Evolutionary conservation across 2,888 invertebrate genomes (phyloP), one percentile per base, ranked within the genome.

Genomic region (Liodrosophila aerea): DNA sequence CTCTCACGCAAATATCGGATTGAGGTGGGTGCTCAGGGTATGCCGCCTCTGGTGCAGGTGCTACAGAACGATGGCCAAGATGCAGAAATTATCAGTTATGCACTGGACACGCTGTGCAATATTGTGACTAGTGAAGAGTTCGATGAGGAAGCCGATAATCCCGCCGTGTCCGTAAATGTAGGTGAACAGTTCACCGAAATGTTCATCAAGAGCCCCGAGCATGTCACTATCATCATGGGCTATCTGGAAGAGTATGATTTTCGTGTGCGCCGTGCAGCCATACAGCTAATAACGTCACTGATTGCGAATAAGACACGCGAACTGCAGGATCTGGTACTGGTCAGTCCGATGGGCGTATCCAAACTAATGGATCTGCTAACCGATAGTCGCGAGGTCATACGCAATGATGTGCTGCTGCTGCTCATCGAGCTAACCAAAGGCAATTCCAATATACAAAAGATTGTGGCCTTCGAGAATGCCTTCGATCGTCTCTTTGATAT

Each of bases 381-480:
- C 3, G 99, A 99, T 81, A 96, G 95, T 52, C 92, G 99, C 74
- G 99, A 99, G 92, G 96, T 99, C 0, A 95, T 99, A 58, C 91
- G 99, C 64, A 99, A 99, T 88, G 98, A 98, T 91, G 97, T 97
- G 0, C 91, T 99, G 7, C 90, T 99, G 4, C 91, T 99, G 43
- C 92, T 99, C 0, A 96, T 96, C 67, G 96, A 97, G 85, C 90
- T 99, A 76, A 98, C 98, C 0, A 95, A 90, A 63, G 88, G 90
- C 9, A 98, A 99, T 91, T 96, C 98, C 0, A 98, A 98, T 89
- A 97, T 99, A 82, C 98, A 99, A 89, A 99, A 99, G 91, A 98
- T 99, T 83, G 98, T 99, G 0, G 98, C 99, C 0, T 99, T 99
- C 89, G 99, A 99, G 90, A 99, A 98, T 91, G 98, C 98, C 0